A percentile compares a stretch with the other conserved stretches of the same genome.
Evolutionary conservation across 2,888 invertebrate genomes (phyloP).

Genomic region (Alcis repandata): DNA sequence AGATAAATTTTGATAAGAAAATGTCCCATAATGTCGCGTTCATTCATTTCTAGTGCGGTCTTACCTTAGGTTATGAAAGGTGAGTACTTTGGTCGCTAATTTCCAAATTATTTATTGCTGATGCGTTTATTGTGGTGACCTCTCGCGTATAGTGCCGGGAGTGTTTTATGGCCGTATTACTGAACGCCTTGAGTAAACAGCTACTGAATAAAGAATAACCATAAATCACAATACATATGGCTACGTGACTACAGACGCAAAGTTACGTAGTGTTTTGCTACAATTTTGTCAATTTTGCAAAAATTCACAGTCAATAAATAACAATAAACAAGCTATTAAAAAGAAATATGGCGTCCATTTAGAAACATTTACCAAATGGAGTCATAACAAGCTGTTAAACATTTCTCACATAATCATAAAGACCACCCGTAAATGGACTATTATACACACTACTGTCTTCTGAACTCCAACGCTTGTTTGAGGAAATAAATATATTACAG

Average conservation of each 20-base stretch:
- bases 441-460: constrained; percentile 57
- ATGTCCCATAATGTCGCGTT: not conserved
- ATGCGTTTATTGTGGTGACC: constrained; percentile 33
- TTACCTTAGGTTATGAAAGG: constrained; percentile 24
- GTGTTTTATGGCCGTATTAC: constrained; percentile 18
- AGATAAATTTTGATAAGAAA: not conserved
- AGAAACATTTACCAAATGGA: constrained; percentile 15
- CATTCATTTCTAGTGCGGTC: not conserved
- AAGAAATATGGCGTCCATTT: not conserved
- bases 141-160: constrained; percentile 14
- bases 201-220: constrained; percentile 4
- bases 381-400: constrained; percentile 22
- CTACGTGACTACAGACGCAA: not conserved
- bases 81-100: constrained; percentile 35
- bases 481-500: constrained; percentile 76
- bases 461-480: constrained; percentile 70
- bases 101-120: constrained; percentile 37
- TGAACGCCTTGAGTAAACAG: constrained; percentile 12
- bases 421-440: constrained; percentile 71
- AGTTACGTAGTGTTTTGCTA: not conserved
- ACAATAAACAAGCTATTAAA: constrained; percentile 2
- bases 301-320: constrained; percentile 6
- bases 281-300: not conserved
- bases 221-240: not conserved
- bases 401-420: constrained; percentile 35